Evolutionary conservation across 2,797 vertebrate genomes (phyloP).

Genomic region (Zalophus californianus): DNA sequence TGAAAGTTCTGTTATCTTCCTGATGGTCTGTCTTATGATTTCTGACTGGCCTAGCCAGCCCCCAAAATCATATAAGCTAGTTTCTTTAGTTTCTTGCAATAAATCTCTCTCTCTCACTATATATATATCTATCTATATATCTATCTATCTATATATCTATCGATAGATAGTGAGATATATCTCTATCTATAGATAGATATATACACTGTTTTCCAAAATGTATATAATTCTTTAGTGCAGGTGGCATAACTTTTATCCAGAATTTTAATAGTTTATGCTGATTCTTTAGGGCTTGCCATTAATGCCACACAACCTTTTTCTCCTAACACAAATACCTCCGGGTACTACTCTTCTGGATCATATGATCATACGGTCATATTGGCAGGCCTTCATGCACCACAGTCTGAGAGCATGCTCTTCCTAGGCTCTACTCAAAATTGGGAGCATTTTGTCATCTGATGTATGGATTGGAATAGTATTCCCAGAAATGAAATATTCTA

Average conservation of each 20-base stretch:
- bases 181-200: background rate
- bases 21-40: background rate
- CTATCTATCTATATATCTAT: background rate
- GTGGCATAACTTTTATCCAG: background rate
- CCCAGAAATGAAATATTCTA: background rate
- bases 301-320: background rate
- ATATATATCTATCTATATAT: too few species aligned
- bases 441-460: background rate
- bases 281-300: background rate
- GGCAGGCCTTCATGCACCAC: background rate
- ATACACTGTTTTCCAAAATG: background rate
- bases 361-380: background rate
- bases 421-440: background rate
- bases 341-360: background rate
- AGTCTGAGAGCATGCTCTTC: background rate
- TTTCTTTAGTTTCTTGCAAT: background rate
- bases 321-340: background rate
- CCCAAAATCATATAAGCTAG: background rate
- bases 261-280: background rate
- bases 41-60: background rate
- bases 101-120: background rate
- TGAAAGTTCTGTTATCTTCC: background rate
- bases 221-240: background rate
- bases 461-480: background rate
- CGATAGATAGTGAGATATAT: too few species aligned